Percentiles rank a stretch among this genome's conserved stretches.
phyloP scores from a whole-genome alignment of 2,113 vertebrate genomes.

The Triplophysa dalaica region DNA sequence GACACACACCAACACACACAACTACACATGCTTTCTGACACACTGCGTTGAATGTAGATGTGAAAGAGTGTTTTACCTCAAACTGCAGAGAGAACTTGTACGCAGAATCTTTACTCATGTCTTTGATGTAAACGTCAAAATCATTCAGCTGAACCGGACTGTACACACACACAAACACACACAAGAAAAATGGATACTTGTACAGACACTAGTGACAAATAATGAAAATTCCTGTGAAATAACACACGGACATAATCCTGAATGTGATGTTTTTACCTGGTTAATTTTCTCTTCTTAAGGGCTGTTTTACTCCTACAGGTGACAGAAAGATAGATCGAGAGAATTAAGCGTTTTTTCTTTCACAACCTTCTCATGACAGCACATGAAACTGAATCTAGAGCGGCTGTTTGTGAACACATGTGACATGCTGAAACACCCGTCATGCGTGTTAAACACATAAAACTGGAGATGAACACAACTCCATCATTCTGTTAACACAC shows the following conservation, averaged over 20 bases:
- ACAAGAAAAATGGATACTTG: background rate
- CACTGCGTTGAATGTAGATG: background rate
- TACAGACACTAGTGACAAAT: background rate
- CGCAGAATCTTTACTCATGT: conserved; percentile 97
- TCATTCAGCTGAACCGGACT: conserved; percentile 93
- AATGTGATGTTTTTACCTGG: conserved; percentile 79
- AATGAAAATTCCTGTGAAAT: too few species aligned
- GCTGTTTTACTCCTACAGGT: conserved; percentile 91
- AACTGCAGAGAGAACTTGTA: conserved; percentile 98
- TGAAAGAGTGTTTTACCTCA: conserved; percentile 75
- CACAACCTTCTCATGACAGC: background rate
- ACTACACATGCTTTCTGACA: background rate
- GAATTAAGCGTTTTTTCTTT: too few species aligned
- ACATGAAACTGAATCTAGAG: too few species aligned
- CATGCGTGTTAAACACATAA: too few species aligned
- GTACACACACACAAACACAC: conserved; percentile 54
- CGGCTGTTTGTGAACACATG: too few species aligned
- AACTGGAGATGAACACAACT: too few species aligned
- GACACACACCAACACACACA: background rate
- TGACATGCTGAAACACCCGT: too few species aligned
- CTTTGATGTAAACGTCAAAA: conserved; percentile 92
- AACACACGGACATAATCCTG: too few species aligned
- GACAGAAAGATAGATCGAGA: conserved; percentile 54
- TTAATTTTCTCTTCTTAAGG: conserved; percentile 95
- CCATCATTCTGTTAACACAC: too few species aligned